Evolutionary conservation across 1,140 invertebrate species (phyloP).

Genomic region (Hetaerina americana): DNA sequence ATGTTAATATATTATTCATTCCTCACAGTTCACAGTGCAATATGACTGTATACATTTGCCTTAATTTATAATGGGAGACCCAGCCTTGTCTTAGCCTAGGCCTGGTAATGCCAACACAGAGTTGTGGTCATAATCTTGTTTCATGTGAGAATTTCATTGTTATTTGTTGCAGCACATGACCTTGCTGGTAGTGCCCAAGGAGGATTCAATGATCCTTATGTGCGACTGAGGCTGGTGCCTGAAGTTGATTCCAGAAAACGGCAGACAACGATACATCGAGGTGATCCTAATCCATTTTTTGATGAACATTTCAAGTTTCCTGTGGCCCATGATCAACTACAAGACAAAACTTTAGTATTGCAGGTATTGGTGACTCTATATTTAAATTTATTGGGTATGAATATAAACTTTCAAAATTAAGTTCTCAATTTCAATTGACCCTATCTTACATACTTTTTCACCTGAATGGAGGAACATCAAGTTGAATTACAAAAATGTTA

Average conservation of each 20-base stretch:
- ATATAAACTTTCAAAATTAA: too few species aligned
- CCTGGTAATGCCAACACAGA: too few species aligned
- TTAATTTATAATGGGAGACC: too few species aligned
- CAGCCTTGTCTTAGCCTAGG: too few species aligned
- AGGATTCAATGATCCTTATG: slow-evolving; percentile 77
- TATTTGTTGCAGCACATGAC: slow-evolving; percentile 52
- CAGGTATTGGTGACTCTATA: slow-evolving; percentile 36
- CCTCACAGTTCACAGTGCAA: too few species aligned
- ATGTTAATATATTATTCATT: too few species aligned
- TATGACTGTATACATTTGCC: too few species aligned
- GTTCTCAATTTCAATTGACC: not conserved
- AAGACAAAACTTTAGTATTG: slow-evolving; percentile 55
- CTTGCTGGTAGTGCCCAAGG: slow-evolving; percentile 64
- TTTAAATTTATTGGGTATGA: slow-evolving; percentile 1
- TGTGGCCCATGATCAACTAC: slow-evolving; percentile 62
- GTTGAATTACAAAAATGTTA: not conserved
- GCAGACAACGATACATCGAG: slow-evolving; percentile 63
- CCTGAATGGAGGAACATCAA: not conserved
- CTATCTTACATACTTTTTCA: not conserved
- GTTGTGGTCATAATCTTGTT: not conserved
- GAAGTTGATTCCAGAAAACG: slow-evolving; percentile 71
- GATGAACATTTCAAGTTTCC: slow-evolving; percentile 78
- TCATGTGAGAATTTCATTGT: slow-evolving; percentile 10
- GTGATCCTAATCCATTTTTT: slow-evolving; percentile 64
- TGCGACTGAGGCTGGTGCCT: slow-evolving; percentile 57